Conservation (phyloP, 1,140 invertebrate genomes). For the Chelonus insularis region DNA sequence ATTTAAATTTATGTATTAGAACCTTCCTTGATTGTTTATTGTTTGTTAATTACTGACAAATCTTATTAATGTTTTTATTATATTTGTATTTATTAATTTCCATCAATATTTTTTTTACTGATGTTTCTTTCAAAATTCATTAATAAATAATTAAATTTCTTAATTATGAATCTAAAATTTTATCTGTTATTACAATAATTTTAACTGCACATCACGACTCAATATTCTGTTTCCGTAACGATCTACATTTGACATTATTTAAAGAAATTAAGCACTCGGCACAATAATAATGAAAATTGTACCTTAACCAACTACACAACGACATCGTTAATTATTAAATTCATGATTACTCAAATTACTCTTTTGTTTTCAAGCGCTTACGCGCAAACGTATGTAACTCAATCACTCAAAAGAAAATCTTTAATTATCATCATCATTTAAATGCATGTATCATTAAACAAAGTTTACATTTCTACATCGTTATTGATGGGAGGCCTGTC, state of each 20-base stretch:
- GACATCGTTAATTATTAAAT: neutral
- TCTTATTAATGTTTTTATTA: too few relatives aligned
- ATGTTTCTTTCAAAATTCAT: neutral
- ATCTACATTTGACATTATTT: neutral
- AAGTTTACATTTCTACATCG: neutral
- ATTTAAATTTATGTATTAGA: too few relatives aligned
- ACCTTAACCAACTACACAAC: constrained; percentile 9
- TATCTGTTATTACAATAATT: neutral
- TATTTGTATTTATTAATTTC: too few relatives aligned
- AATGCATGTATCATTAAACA: neutral
- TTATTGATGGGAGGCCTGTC: neutral
- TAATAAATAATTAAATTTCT: neutral
- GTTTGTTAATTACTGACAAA: too few relatives aligned
- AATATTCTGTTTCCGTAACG: neutral
- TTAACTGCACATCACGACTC: neutral
- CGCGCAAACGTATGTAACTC: neutral
- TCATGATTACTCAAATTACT: neutral
- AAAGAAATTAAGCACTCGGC: neutral
- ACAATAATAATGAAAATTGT: neutral
- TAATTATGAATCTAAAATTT: neutral
- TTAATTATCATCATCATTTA: neutral
- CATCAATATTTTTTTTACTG: too few relatives aligned
- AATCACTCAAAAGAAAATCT: neutral
- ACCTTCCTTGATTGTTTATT: too few relatives aligned
- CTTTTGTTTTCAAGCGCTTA: neutral